Conservation (phyloP, 2,113 vertebrate species). For the Engystomops pustulosus region DNA sequence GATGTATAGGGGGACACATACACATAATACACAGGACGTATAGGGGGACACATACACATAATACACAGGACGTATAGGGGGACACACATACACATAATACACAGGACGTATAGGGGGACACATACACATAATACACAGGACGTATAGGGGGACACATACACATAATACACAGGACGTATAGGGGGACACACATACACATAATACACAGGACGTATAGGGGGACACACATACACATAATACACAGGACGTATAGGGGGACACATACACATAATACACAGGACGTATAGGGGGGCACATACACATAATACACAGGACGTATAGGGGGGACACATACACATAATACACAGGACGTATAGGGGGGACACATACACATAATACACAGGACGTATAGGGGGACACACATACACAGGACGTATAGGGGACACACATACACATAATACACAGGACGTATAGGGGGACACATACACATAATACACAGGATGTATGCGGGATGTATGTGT, state of each 20-base stretch:
- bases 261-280: not conserved
- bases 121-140: not conserved
- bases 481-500: no score
- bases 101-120: not conserved
- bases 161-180: not conserved
- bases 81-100: not conserved
- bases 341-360: not conserved
- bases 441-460: not conserved
- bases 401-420: not conserved
- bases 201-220: not conserved
- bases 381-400: not conserved
- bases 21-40: not conserved
- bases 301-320: not conserved
- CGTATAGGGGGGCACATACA: not conserved
- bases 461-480: no score
- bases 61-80: not conserved
- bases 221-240: not conserved
- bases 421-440: not conserved
- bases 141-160: not conserved
- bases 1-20: no score
- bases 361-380: not conserved
- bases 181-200: not conserved
- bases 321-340: not conserved
- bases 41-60: not conserved
- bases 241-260: not conserved